Evolutionary conservation across 2,797 vertebrate genomes (phyloP), one percentile per base, ranked within the genome.

Genomic region (Ataeniobius toweri): DNA sequence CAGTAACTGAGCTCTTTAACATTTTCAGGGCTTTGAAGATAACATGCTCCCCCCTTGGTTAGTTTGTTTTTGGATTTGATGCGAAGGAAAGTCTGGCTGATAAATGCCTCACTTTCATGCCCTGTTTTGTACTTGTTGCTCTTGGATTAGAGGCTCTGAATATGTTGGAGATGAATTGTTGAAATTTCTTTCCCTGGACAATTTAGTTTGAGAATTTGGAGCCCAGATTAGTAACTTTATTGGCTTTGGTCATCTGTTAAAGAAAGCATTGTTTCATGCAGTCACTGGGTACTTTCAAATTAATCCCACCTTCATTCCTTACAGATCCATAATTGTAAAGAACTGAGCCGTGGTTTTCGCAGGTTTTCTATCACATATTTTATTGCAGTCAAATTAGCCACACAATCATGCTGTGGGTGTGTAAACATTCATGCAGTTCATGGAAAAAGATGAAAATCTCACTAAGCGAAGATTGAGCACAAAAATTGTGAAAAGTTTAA

Each of bases 11-110:
- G 88, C 92, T 92, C 93, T 94, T 94, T 92, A 88, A 92, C 90
- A 90, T 89, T 88, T 88, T 75, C 76, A 31, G 71, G 78, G 89
- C 93, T 95, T 95, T 95, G 92, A 95, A 93, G 93, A 90, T 77
- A 84, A 83, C 87, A 83, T 86, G 89, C 89, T 86, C 74, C 83
- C 75, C 79, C 83, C 82, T 83, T 78, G 75, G 83, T 88, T 83
- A 72, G 84, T 87, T 80, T 53, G 20, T 80, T 84, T 81, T 89
- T 80, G 84, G 86, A 83, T 91, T 89, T 85, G 77, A 82, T 80
- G 83, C 73, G 85, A 89, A 88, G 82, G 74, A 83, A 89, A 91
- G 83, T 83, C 88, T 72, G 83, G 74, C 81, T 87, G 91, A 92
- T 94, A 93, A 94, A 92, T 80, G 80, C 76, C 55, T 69, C 6